Percentiles rank a stretch among this genome's conserved stretches.
These are phyloP conservation scores for Cygnus olor DNA, from an alignment of 2,797 vertebrate species.

Conservation along the genomic window DNA sequence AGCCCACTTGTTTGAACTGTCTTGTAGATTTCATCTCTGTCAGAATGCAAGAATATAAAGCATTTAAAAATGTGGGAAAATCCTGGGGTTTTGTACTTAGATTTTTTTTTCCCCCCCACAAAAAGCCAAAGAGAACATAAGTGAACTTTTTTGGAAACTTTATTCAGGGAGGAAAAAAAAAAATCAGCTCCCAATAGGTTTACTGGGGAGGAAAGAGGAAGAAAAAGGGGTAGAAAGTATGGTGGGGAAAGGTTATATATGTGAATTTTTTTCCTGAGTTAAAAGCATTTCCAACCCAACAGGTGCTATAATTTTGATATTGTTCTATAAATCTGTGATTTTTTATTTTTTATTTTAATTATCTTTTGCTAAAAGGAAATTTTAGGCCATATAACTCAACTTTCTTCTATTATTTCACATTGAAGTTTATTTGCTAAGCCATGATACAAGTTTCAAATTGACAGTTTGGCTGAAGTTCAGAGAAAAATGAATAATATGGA, in stretches of 20 bases:
- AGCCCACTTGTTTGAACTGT: constrained; percentile 57
- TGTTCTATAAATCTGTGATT: not conserved
- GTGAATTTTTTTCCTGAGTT: not conserved
- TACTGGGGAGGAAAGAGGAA: not conserved
- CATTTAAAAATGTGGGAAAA: constrained; percentile 52
- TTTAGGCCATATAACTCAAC: not conserved
- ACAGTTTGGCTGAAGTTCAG: constrained; percentile 35
- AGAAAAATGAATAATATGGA: not conserved
- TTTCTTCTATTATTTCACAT: not conserved
- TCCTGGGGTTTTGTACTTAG: not conserved
- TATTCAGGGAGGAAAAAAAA: not conserved
- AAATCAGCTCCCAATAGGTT: not conserved
- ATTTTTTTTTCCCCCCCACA: not conserved
- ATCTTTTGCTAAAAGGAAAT: not conserved
- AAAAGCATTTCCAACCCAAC: not conserved
- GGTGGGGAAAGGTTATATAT: not conserved
- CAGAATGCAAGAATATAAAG: constrained; percentile 55
- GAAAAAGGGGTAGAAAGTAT: not conserved
- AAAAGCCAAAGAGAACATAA: not conserved
- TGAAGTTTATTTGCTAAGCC: constrained; percentile 25
- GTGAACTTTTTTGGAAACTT: not conserved
- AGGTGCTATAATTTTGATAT: not conserved
- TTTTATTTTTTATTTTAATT: too few species aligned
- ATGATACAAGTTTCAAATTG: constrained; percentile 17
- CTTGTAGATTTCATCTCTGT: constrained; percentile 28